Conservation (phyloP, 1,140 invertebrate species). For the Aphelenchoides besseyi region DNA sequence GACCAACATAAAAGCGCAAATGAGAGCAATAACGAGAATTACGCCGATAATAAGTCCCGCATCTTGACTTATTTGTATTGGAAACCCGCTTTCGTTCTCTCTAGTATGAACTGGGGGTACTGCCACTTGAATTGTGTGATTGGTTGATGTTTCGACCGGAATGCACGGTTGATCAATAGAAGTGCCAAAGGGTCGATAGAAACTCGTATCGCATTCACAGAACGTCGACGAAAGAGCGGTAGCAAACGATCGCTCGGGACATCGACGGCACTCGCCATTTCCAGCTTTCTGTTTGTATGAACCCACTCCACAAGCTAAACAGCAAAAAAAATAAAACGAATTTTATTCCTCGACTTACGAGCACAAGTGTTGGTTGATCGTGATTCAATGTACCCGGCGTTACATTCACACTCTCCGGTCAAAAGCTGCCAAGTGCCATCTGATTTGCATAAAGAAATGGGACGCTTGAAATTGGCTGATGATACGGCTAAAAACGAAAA, state of each 20-base stretch:
- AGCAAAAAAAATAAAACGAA: conserved; percentile 6
- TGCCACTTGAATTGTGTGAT: conserved; percentile 4
- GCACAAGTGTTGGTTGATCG: conserved; percentile 44
- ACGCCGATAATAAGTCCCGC: neutral
- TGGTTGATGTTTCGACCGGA: conserved; percentile 16
- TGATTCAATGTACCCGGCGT: conserved; percentile 38
- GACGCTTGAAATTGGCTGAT: conserved; percentile 16
- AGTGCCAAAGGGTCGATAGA: conserved; percentile 33
- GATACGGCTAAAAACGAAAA: neutral
- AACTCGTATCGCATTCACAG: conserved; percentile 43
- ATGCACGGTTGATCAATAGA: conserved; percentile 28
- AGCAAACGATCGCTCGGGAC: conserved; percentile 33
- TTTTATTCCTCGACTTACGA: conserved; percentile 27
- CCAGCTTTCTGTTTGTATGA: conserved; percentile 42
- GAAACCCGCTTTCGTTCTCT: neutral
- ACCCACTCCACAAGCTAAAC: conserved; percentile 46
- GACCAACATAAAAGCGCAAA: conserved; percentile 8
- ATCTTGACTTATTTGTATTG: conserved; percentile 15
- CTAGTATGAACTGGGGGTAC: neutral
- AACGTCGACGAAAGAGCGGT: conserved; percentile 17
- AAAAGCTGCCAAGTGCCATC: conserved; percentile 51
- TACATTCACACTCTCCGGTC: conserved; percentile 43
- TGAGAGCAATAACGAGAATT: conserved; percentile 6
- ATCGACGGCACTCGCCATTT: conserved; percentile 36
- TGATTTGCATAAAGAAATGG: conserved; percentile 48